Conservation (phyloP, 2,797 vertebrate genomes). For the Pangasius mekongensis region DNA sequence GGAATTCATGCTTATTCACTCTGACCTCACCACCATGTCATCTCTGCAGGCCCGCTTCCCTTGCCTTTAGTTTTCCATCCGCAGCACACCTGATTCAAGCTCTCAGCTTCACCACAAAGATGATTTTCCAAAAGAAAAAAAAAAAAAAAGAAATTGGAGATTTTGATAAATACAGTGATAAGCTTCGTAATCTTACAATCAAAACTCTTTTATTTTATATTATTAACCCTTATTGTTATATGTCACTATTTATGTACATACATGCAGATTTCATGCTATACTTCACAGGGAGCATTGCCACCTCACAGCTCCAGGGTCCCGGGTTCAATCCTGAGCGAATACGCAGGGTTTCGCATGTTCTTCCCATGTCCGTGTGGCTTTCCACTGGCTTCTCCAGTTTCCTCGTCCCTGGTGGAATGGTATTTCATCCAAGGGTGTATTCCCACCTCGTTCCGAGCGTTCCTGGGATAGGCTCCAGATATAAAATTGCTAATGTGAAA, state of each 20-base stretch:
- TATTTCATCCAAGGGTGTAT: not conserved
- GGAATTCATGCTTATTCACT: not conserved
- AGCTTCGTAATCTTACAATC: not conserved
- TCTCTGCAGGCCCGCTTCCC: not conserved
- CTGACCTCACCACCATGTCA: not conserved
- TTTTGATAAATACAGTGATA: not conserved
- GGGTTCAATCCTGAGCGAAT: not conserved
- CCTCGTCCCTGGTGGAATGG: not conserved
- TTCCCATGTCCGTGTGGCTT: not conserved
- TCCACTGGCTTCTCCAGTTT: not conserved
- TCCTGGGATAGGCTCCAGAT: not conserved
- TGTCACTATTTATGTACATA: not conserved
- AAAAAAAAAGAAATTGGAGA: not conserved
- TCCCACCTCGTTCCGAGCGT: not conserved
- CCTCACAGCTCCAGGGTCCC: not conserved
- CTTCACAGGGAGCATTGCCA: not conserved
- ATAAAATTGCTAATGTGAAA: too few species aligned
- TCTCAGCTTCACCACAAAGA: not conserved
- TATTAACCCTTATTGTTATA: not conserved
- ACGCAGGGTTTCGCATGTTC: not conserved
- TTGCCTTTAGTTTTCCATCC: not conserved
- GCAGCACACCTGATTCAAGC: not conserved
- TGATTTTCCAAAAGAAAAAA: not conserved
- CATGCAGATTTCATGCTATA: not conserved
- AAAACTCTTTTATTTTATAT: not conserved